Evolutionary conservation across 2,888 invertebrate genomes (phyloP).

Genomic region (Malthinus flaveolus): DNA sequence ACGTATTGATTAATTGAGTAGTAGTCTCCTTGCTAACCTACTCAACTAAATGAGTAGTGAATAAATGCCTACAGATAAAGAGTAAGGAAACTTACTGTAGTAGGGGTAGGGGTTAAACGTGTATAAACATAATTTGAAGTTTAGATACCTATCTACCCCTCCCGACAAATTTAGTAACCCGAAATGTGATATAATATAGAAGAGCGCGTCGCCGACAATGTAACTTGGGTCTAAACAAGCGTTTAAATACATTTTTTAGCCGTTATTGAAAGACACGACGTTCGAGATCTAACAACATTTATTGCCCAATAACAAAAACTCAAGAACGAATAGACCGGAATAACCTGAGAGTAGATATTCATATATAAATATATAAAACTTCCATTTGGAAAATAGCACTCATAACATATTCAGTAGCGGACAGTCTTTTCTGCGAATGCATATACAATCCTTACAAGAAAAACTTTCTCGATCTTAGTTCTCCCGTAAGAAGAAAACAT

Average conservation of each 20-base stretch:
- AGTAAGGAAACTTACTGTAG: too few species aligned
- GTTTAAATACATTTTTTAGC: background rate
- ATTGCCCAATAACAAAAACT: constrained; percentile 21
- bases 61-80: too few species aligned
- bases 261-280: background rate
- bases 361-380: constrained; percentile 55
- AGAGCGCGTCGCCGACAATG: too few species aligned
- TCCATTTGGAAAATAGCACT: constrained; percentile 54
- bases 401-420: constrained; percentile 53
- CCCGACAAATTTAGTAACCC: too few species aligned
- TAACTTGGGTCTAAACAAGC: too few species aligned
- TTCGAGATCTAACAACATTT: constrained; percentile 6
- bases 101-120: too few species aligned
- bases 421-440: constrained; percentile 48
- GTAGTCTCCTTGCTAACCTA: too few species aligned
- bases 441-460: constrained; percentile 30
- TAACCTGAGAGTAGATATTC: constrained; percentile 37
- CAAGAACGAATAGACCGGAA: constrained; percentile 22
- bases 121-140: too few species aligned
- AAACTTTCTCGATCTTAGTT: constrained; percentile 32
- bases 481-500: constrained; percentile 45
- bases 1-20: too few species aligned
- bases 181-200: too few species aligned
- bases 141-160: too few species aligned
- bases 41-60: too few species aligned